These are phyloP conservation scores for Euura lappo DNA, from an alignment of 1,140 invertebrate genomes.

Conservation along the genomic window DNA sequence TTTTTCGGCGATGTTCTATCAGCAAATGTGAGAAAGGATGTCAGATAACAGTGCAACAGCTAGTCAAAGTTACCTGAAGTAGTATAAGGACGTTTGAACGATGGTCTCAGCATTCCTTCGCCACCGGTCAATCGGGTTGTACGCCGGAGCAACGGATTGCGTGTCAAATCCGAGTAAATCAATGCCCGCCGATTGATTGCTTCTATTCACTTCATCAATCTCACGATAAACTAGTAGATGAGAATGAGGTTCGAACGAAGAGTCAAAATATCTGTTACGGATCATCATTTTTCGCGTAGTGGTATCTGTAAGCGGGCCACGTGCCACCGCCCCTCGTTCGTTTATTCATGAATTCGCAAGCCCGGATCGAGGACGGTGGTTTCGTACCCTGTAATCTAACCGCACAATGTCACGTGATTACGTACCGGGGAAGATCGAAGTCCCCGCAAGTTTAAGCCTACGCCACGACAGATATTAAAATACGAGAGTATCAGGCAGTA, in stretches of 20 bases:
- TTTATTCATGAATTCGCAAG: not conserved
- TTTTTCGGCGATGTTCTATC: too few species aligned
- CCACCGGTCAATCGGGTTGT: not conserved
- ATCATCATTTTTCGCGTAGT: not conserved
- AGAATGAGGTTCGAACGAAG: not conserved
- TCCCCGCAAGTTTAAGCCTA: conserved; percentile 2
- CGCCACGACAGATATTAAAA: conserved; percentile 1
- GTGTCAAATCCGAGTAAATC: not conserved
- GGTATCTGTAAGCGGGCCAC: not conserved
- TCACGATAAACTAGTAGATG: not conserved
- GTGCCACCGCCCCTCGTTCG: conserved; percentile 5
- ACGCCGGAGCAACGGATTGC: not conserved
- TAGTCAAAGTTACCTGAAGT: too few species aligned
- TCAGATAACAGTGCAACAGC: too few species aligned
- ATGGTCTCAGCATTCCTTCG: not conserved
- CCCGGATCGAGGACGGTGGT: not conserved
- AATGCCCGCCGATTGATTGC: not conserved
- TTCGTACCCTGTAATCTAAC: conserved; percentile 5
- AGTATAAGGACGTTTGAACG: not conserved
- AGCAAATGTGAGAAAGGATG: too few species aligned
- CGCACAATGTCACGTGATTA: conserved; percentile 6
- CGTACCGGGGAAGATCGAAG: not conserved
- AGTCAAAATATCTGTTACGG: not conserved
- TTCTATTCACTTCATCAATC: conserved; percentile 4
- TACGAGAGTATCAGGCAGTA: not conserved